Conservation (phyloP, 2,113 vertebrate species). For the Gymnarchus niloticus region DNA sequence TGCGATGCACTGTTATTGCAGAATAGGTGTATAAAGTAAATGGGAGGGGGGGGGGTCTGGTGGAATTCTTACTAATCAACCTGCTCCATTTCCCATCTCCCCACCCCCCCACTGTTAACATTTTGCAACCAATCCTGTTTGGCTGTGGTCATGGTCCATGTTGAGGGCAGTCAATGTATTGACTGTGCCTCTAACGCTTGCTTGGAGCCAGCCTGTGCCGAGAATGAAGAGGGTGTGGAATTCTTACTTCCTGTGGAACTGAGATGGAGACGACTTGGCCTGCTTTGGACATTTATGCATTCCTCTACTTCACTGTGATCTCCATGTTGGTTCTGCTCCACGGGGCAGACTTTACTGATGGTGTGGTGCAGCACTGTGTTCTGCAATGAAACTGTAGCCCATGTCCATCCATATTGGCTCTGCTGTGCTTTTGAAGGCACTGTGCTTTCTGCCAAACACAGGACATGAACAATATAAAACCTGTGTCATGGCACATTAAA, state of each 20-base stretch:
- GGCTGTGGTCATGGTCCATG: neutral
- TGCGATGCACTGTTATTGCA: constrained; percentile 91
- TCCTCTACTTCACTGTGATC: constrained; percentile 86
- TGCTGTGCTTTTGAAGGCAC: constrained; percentile 64
- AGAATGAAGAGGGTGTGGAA: constrained; percentile 52
- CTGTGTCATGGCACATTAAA: constrained; percentile 73
- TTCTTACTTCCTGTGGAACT: constrained; percentile 53
- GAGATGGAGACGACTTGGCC: constrained; percentile 61
- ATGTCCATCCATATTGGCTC: constrained; percentile 47
- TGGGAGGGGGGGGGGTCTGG: constrained; percentile 50
- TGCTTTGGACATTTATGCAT: constrained; percentile 77
- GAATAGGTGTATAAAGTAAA: constrained; percentile 67
- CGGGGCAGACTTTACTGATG: constrained; percentile 28
- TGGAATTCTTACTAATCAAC: constrained; percentile 44
- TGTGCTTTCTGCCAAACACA: constrained; percentile 67
- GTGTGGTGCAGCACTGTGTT: constrained; percentile 61
- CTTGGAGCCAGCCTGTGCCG: neutral
- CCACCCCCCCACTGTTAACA: neutral
- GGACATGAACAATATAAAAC: constrained; percentile 51
- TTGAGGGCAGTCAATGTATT: neutral
- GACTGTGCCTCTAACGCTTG: constrained; percentile 16
- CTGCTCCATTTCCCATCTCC: constrained; percentile 32
- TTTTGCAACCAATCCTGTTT: constrained; percentile 27
- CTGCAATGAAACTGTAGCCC: constrained; percentile 48
- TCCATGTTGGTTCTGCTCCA: constrained; percentile 59